These are phyloP conservation scores for Actinia tenebrosa DNA, from an alignment of 64 coral and sea anemone species.

Conservation along the genomic window DNA sequence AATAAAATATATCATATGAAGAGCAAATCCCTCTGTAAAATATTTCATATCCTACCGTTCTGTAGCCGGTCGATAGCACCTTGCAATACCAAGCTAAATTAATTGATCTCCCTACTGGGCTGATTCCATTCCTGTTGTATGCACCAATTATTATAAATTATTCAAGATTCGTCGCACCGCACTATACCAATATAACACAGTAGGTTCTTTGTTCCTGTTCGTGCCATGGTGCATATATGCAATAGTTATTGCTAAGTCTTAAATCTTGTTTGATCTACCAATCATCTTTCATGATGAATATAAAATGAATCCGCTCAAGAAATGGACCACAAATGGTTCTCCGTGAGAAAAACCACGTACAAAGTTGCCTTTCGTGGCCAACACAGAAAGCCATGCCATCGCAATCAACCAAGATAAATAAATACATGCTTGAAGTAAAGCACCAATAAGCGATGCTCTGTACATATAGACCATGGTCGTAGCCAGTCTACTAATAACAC, in stretches of 20 bases:
- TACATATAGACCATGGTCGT: background rate
- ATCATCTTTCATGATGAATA: too few relatives aligned
- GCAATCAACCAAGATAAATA: too few relatives aligned
- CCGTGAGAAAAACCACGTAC: too few relatives aligned
- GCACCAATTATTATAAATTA: background rate
- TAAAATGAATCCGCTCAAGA: too few relatives aligned
- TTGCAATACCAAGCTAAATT: background rate
- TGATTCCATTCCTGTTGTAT: background rate
- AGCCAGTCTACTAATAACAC: background rate
- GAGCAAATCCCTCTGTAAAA: conserved; percentile 4
- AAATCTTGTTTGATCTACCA: too few relatives aligned
- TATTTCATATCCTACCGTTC: background rate
- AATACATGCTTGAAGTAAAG: background rate
- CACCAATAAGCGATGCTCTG: background rate
- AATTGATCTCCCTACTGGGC: background rate
- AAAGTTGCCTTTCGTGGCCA: too few relatives aligned
- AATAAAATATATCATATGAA: background rate
- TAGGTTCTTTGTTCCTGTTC: background rate
- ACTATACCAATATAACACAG: background rate
- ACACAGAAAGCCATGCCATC: too few relatives aligned
- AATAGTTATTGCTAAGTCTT: background rate
- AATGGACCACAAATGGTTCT: too few relatives aligned
- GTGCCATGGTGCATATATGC: background rate
- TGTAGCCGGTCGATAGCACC: background rate
- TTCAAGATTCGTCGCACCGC: background rate